Evolutionary conservation across 2,797 vertebrate species (phyloP), one percentile per base, ranked within the genome.

Genomic region (Synaphobranchus kaupii): DNA sequence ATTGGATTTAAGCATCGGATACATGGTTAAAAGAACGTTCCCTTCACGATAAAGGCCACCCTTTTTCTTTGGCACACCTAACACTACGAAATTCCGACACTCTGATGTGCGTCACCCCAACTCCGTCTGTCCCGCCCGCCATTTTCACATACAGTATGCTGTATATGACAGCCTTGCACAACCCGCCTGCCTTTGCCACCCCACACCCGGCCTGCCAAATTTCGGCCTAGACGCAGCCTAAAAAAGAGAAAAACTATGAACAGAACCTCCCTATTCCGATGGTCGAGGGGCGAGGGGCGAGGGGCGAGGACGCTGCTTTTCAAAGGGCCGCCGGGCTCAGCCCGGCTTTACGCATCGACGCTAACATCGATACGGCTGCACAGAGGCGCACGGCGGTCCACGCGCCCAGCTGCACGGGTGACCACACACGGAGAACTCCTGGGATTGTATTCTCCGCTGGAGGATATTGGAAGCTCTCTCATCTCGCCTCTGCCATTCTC

Each of bases 401-500:
- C 58, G 2, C 13, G 3, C 56, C 56, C 80, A 31, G 8, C 68
- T 17, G 0, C 80, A 13, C 39, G 13, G 56, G 85, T 13, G 56
- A 83, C 60, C 15, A n/a, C 71, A 71, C 86, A 71, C 80, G 5
- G 48, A 82, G 71, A 83, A 85, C 84, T 86, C 84, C 44, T 73
- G 88, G 85, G 85, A 88, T 73, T 88, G 83, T 86, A 76, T 82
- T 88, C 89, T 89, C 84, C 56, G 87, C 88, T 86, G 84, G 85
- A 34, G 82, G 87, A 85, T 89, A 90, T 89, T 91, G 89, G 86
- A 91, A 87, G 86, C 82, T 50, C 31, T 90, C 86, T 89, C 87
- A 90, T 90, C 91, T 91, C 91, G 90, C 90, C 90, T 83, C 89
- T 84, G 89, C 90, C 90, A 88, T 85, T 86, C 86, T 86, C 91